A percentile compares a stretch with the other conserved stretches of the same genome.
Conservation (phyloP, 2,888 invertebrate species). For the Heliconius aoede region DNA sequence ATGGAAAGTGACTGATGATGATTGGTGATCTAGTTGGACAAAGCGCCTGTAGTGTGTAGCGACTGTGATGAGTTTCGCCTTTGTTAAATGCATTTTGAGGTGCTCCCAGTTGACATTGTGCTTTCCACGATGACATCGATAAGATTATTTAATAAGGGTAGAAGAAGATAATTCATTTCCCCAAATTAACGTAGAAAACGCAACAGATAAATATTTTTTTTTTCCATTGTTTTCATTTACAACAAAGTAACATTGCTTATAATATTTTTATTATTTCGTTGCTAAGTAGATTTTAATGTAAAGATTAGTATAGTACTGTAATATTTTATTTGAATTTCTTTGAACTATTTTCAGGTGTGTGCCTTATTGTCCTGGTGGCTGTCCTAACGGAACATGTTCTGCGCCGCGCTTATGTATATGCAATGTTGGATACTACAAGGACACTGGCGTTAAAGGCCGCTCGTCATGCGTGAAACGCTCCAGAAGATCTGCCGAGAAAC, state of each 20-base stretch:
- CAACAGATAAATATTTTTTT: no score
- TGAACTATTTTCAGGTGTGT: constrained; percentile 71
- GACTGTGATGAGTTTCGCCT: no score
- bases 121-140: no score
- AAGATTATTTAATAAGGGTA: no score
- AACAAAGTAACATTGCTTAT: background rate
- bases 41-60: no score
- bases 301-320: no score
- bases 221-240: background rate
- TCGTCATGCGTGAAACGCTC: constrained; percentile 84
- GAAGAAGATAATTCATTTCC: background rate
- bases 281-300: background rate
- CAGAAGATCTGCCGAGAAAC: constrained; percentile 58
- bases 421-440: constrained; percentile 86
- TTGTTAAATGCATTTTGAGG: no score
- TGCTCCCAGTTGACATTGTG: no score
- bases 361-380: constrained; percentile 87
- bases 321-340: background rate
- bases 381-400: constrained; percentile 88
- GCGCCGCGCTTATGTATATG: constrained; percentile 90
- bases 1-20: no score
- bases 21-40: background rate
- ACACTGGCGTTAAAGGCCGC: constrained; percentile 85
- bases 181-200: background rate
- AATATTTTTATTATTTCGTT: background rate